Evolutionary conservation across 2,797 vertebrate genomes (phyloP).

Genomic region (Myoxocephalus aenaeus): DNA sequence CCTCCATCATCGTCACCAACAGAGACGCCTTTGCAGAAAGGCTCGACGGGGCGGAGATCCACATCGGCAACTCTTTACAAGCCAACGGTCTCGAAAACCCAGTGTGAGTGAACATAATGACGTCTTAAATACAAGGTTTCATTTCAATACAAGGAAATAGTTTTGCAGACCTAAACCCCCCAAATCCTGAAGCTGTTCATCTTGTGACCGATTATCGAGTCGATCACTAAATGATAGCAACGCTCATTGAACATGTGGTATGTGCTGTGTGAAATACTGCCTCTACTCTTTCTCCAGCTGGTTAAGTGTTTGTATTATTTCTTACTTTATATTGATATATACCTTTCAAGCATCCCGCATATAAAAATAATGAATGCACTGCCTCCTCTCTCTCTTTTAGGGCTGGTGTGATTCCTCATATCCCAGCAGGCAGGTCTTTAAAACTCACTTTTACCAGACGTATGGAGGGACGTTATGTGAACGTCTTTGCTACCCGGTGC

Average conservation of each 20-base stretch:
- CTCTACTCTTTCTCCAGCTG: too few species aligned
- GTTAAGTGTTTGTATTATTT: background rate
- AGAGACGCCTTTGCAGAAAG: conserved; percentile 46
- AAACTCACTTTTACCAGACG: background rate
- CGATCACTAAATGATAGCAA: background rate
- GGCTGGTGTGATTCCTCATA: conserved; percentile 8
- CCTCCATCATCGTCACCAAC: conserved; percentile 67
- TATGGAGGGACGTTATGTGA: conserved; percentile 26
- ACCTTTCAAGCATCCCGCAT: background rate
- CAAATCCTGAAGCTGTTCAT: background rate
- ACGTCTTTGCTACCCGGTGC: conserved; percentile 19
- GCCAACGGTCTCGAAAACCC: conserved; percentile 8
- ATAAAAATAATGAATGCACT: background rate
- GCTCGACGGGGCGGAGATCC: conserved; percentile 59
- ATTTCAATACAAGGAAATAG: background rate
- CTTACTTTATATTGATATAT: background rate
- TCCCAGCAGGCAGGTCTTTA: conserved; percentile 21
- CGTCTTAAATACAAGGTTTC: background rate
- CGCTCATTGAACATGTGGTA: too few species aligned
- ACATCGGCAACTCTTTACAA: conserved; percentile 59
- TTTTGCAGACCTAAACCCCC: background rate
- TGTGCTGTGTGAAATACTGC: too few species aligned
- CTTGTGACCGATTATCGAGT: background rate
- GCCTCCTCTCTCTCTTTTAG: conserved; percentile 11
- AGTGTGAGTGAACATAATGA: conserved; percentile 38